Evolutionary conservation across 1,140 invertebrate genomes (phyloP), one percentile per base, ranked within the genome.

Genomic region (Pseudomyrmex flavicornis): DNA sequence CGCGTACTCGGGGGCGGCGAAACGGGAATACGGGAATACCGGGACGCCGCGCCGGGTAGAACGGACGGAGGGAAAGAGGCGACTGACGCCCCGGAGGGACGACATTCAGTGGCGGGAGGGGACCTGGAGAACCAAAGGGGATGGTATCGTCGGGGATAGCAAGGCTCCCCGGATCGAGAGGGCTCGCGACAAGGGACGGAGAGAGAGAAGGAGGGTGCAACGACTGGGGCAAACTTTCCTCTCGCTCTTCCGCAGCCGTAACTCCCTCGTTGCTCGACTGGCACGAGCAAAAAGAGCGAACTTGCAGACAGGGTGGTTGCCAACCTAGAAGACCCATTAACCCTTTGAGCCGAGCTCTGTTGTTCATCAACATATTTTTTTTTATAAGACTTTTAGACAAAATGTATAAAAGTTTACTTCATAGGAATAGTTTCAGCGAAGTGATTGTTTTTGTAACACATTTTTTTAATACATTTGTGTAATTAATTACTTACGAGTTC

Each of bases 311-410:
- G 70, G 88, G 86, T 77, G 90, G 85, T 85, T 92, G 90, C 90
- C 91, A 92, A 91, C 89, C 90, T 89, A 82, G 86, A 89, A 92
- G 88, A 92, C 85, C 90, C 90, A 92, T 91, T 89, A 91, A 91
- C 76, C 76, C 76, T 80, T 80, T 80, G 66, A 80, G 66, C 54
- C n/a, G 15, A 48, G 76, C 17, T 80, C 74, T 54, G 4, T 69
- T 75, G 56, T 75, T 63, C 73, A 48, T 48, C 66, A 72, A 50
- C 52, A 68, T n/a, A 56, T 35, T 80, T 59, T 80, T 70, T 66
- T 63, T 63, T 44, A 22, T 9, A 77, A 56, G 9, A 15, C 20
- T 59, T 26, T 48, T 61, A 10, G 66, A 70, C n/a, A 26, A 50
- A 76, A 59, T 26, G 12, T 10, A 52, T 54, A 68, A 48, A 35